phyloP scores from a whole-genome alignment of 2,113 vertebrate genomes.

The Papio anubis region DNA sequence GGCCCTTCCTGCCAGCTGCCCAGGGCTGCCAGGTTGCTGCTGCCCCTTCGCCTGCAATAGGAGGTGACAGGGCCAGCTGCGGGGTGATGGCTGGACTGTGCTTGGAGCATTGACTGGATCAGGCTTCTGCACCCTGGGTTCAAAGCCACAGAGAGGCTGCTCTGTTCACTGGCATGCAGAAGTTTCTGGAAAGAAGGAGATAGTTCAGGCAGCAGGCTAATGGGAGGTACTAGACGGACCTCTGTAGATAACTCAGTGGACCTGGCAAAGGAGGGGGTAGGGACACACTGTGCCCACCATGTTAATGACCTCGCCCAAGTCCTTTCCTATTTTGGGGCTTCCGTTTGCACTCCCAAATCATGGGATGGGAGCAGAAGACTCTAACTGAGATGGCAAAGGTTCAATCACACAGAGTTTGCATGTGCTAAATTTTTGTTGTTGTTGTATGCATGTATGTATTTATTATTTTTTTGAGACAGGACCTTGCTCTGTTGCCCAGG shows the following conservation, averaged over 20 bases:
- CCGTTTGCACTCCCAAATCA: neutral
- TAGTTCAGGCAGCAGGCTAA: too few relatives aligned
- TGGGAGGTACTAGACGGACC: neutral
- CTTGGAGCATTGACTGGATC: neutral
- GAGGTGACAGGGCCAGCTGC: neutral
- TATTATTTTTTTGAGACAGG: too few relatives aligned
- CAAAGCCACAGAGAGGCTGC: neutral
- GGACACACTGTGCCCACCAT: rapidly evolving
- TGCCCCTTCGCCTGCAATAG: neutral
- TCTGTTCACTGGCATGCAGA: neutral
- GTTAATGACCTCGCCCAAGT: neutral
- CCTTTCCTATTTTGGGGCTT: neutral
- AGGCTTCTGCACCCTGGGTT: neutral
- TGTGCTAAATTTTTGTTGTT: neutral
- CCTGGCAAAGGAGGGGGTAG: neutral
- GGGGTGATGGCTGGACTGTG: too few relatives aligned
- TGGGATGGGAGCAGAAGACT: rapidly evolving
- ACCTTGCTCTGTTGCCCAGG: too few relatives aligned
- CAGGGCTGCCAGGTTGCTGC: rapidly evolving
- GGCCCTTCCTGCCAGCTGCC: neutral
- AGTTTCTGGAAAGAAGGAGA: neutral
- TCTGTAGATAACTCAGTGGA: neutral
- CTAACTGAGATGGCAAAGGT: rapidly evolving
- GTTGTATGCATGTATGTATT: too few relatives aligned
- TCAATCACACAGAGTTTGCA: neutral